Base-by-base conservation (phyloP, 2,888 invertebrate genomes). In the Drosophila prostipennis region DNA sequence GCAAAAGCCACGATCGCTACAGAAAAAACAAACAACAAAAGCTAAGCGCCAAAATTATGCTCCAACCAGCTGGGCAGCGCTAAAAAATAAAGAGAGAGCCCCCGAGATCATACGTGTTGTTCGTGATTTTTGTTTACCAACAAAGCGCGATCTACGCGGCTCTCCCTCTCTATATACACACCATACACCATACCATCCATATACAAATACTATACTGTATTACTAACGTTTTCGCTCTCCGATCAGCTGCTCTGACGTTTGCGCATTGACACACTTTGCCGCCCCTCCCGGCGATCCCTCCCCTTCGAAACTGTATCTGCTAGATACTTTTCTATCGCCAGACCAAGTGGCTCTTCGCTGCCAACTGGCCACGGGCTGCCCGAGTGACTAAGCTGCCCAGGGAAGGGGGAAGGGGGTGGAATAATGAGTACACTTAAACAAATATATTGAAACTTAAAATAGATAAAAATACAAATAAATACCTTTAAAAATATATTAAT, bases 111-210 rank as follows among this genome's bases (percentile, higher is more conserved):
- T 77, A 79, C 87, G 77, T 74, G 59, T 42, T 59, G 59, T 74
- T 84, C 87, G 84, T 84, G 84, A 76, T 85, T 81, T 80, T 84
- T 84, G 84, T 84, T 84, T 89, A 84, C 82, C 67, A 89, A 84
- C 87, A 89, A 89, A 88, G 72, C 72, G 72, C 72, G 58, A 58
- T 56, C 56, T 11, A 34, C 3, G 40, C 34, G 14, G 16, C 34
- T 48, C 46, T 39, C 52, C n/a, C 39, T 29, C 60, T 53, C 57
- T 32, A 46, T 42, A 16, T 19, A 37, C n/a, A 13, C 13, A 23
- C 23, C 23, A 4, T 23, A 6, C 29, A 1, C 7, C n/a, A 29
- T 7, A 29, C 29, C 7, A 2, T 29, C 29, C 29, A 29, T 29
- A 7, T 29, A 29, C 6, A 6, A 13, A 42, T 16, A 42, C 14